phyloP scores from a whole-genome alignment of 2,797 vertebrate species.

The Phalloptychus januarius region DNA sequence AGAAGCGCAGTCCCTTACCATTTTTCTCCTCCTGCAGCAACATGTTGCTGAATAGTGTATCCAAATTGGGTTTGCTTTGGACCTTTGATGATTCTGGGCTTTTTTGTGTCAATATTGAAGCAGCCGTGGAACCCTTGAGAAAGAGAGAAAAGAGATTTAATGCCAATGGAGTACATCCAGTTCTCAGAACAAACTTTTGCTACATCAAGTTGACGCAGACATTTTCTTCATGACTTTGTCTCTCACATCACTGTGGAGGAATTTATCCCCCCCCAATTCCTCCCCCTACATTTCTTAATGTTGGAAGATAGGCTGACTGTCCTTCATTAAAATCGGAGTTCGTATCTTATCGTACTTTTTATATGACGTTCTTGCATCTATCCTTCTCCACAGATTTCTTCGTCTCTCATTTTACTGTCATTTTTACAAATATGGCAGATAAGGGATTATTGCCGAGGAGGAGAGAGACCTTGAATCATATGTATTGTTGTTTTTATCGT shows the following conservation, averaged over 20 bases:
- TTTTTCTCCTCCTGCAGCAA: constrained; percentile 87
- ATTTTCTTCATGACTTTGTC: not conserved
- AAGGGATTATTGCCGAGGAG: not conserved
- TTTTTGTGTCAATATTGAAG: constrained; percentile 93
- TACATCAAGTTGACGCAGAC: not conserved
- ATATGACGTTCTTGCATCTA: not conserved
- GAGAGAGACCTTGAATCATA: not conserved
- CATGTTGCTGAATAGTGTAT: constrained; percentile 96
- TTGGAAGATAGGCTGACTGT: not conserved
- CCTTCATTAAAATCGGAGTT: not conserved
- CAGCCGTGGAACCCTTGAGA: constrained; percentile 82
- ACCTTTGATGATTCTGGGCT: constrained; percentile 87
- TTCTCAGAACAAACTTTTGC: not conserved
- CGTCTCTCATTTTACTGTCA: not conserved
- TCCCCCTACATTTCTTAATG: not conserved
- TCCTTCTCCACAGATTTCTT: not conserved
- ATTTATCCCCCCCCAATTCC: not conserved
- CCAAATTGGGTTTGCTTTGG: constrained; percentile 92
- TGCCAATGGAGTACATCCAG: constrained; percentile 8
- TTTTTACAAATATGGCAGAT: not conserved
- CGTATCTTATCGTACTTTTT: not conserved
- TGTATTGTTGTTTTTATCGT: not conserved
- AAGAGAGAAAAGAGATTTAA: constrained; percentile 13
- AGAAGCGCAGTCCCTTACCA: constrained; percentile 83
- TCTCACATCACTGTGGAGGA: not conserved